phyloP scores from a whole-genome alignment of 2,888 invertebrate genomes.

The Orthonychiurus folsomi region DNA sequence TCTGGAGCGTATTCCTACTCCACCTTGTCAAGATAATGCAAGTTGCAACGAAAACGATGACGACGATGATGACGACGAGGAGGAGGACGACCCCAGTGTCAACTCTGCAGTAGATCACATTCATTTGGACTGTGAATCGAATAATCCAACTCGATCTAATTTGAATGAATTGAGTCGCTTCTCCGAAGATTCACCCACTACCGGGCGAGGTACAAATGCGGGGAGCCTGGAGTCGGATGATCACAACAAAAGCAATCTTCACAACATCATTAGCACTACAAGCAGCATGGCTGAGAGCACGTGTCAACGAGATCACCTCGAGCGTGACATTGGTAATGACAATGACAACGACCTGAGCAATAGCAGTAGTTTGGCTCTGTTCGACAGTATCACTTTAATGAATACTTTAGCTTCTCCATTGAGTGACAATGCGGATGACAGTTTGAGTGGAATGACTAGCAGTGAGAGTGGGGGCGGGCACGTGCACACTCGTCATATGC shows the following conservation, averaged over 20 bases:
- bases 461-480: not conserved
- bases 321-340: not conserved
- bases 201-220: not conserved
- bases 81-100: conserved; percentile 15
- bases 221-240: not conserved
- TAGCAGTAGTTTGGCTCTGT: conserved; percentile 5
- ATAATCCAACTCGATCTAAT: not conserved
- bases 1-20: not conserved
- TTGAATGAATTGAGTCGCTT: not conserved
- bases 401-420: conserved; percentile 8
- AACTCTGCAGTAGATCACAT: no score
- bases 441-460: not conserved
- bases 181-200: not conserved
- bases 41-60: conserved; percentile 9
- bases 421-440: not conserved
- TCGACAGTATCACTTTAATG: conserved; percentile 10
- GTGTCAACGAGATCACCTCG: not conserved
- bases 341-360: conserved; percentile 8
- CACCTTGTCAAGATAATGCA: not conserved
- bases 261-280: not conserved
- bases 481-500: no score
- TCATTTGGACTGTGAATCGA: no score
- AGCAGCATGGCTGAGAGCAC: not conserved
- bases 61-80: conserved; percentile 15
- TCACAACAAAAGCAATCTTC: not conserved